Evolutionary conservation across 2,113 vertebrate genomes (phyloP), one percentile per base, ranked within the genome.

Genomic region (Edolisoma coerulescens): DNA sequence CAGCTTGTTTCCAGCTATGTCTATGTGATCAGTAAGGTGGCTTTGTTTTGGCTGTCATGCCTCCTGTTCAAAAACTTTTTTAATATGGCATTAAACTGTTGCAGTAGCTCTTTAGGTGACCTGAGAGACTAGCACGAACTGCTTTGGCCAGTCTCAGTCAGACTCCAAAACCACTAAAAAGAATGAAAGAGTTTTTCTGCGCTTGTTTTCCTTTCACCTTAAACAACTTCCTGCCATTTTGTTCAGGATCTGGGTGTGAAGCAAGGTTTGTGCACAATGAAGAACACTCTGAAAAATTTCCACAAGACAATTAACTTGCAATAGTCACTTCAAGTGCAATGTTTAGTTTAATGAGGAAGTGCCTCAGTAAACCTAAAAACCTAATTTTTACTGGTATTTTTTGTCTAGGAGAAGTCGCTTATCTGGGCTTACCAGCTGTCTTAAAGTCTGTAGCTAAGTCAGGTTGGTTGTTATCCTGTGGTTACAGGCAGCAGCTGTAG

Each of bases 391-490:
- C 35, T 52, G n/a, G 50, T 80, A 37, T 63, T 68, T 89, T 70
- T 84, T 82, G n/a, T 78, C 57, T 68, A 52, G 44, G 20, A 69
- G 53, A 69, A 71, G 57, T 76, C 77, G 77, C 57, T 94, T 95
- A 91, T 91, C 93, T 82, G 87, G 76, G 53, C 13, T 92, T 80
- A 59, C 27, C 83, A 90, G 73, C 61, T 91, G 77, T 67, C 92
- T 50, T 56, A 76, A 69, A 78, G 47, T 21, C n/a, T 75, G 68
- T 35, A 54, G 33, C 54, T 89, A 28, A 28, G 59, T 54, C 26
- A 81, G 73, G 39, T 59, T 77, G 37, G 42, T 70, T 37, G 59
- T 80, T 77, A 87, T 47, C 60, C 49, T 79, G 44, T 56, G 84
- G 74, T 75, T 90, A 78, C 60, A 90, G 80, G 52, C 90, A 68